phyloP scores from a whole-genome alignment of 2,888 invertebrate species.

The Nebria salina region DNA sequence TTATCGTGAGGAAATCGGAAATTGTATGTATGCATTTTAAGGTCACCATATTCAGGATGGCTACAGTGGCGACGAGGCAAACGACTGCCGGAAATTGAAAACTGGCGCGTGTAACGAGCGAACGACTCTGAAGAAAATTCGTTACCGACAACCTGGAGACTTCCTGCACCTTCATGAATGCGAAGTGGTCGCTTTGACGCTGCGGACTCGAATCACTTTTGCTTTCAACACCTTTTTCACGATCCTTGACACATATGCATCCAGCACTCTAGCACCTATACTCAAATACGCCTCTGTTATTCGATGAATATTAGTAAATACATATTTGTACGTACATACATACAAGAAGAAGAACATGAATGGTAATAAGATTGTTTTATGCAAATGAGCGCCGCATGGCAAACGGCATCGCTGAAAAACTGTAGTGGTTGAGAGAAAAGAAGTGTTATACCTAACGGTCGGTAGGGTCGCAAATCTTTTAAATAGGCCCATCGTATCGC shows the following conservation, averaged over 20 bases:
- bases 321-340: no score
- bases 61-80: not conserved
- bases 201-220: not conserved
- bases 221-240: not conserved
- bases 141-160: constrained; percentile 41
- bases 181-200: constrained; percentile 29
- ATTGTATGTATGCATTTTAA: not conserved
- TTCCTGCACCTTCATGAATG: constrained; percentile 42
- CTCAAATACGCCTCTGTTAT: no score
- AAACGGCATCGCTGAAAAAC: not conserved
- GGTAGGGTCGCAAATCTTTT: constrained; percentile 56
- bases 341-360: no score
- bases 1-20: not conserved
- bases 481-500: constrained; percentile 53
- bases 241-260: no score
- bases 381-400: constrained; percentile 7
- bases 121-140: constrained; percentile 35
- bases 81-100: constrained; percentile 40
- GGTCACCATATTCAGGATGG: not conserved
- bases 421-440: constrained; percentile 20
- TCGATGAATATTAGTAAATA: no score
- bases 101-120: constrained; percentile 46
- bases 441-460: constrained; percentile 6
- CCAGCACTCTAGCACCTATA: no score
- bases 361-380: no score